A percentile compares a stretch with the other conserved stretches of the same genome.
Conservation (phyloP, 2,113 vertebrate genomes). For the Lophochroa leadbeateri region DNA sequence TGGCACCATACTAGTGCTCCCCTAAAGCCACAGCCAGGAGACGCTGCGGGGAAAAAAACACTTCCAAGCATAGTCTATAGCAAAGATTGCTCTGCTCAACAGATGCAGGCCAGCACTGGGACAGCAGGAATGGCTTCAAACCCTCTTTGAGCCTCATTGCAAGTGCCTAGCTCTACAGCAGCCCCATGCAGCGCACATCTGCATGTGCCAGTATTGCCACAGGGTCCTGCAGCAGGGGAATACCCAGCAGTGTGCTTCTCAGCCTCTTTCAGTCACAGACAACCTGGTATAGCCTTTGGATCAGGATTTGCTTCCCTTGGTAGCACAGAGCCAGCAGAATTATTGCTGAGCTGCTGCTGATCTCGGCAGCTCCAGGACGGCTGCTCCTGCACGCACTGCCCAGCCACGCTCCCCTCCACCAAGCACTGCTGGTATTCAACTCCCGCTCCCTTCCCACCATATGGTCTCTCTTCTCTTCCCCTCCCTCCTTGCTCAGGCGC, state of each 20-base stretch:
- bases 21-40: neutral
- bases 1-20: fast-evolving
- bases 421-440: neutral
- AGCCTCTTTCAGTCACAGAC: neutral
- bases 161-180: neutral
- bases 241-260: neutral
- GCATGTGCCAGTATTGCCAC: neutral
- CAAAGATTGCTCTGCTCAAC: neutral
- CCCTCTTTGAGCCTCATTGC: neutral
- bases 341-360: neutral
- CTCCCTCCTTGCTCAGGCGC: neutral
- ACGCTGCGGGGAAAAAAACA: neutral
- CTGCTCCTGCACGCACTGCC: neutral
- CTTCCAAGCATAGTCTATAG: neutral
- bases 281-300: neutral
- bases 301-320: neutral
- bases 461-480: neutral
- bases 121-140: neutral
- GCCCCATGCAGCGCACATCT: neutral
- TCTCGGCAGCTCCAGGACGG: neutral
- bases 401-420: neutral
- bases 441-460: neutral
- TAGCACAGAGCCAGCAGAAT: neutral
- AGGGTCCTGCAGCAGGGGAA: fast-evolving
- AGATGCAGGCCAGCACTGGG: neutral